Conservation (phyloP, 2,888 invertebrate genomes). For the Ypsolopha sequella region DNA sequence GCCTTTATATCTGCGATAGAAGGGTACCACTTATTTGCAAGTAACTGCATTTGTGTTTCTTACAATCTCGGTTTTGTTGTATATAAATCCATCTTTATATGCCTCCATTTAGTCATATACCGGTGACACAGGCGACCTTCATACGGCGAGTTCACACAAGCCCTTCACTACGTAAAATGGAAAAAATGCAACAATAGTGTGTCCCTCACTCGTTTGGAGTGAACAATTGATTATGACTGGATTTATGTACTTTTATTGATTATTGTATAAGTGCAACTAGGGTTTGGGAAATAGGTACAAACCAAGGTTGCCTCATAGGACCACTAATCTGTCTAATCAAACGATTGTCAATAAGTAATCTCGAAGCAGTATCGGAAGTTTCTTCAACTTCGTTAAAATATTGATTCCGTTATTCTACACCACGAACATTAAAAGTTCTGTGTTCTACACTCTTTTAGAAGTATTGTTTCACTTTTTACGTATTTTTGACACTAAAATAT, state of each 20-base stretch:
- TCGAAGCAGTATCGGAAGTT: background rate
- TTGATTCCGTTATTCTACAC: too few relatives aligned
- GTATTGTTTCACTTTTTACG: background rate
- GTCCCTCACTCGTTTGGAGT: background rate
- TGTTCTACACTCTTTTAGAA: background rate
- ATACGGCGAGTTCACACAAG: slow-evolving; percentile 47
- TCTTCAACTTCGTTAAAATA: too few relatives aligned
- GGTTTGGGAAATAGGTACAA: background rate
- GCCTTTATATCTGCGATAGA: too few relatives aligned
- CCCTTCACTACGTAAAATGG: slow-evolving; percentile 66
- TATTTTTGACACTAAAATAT: background rate
- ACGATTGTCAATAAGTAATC: background rate
- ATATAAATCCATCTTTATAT: background rate
- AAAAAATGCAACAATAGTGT: slow-evolving; percentile 57
- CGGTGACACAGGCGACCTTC: slow-evolving; percentile 61
- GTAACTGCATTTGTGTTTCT: too few relatives aligned
- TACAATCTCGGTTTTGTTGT: too few relatives aligned
- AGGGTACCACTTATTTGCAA: too few relatives aligned
- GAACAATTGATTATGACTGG: slow-evolving; percentile 1
- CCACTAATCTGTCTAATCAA: background rate
- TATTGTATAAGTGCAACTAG: background rate
- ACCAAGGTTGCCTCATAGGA: background rate
- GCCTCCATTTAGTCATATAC: slow-evolving; percentile 24
- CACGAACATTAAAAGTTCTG: too few relatives aligned
- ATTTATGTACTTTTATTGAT: slow-evolving; percentile 2